Conservation (phyloP, 2,797 vertebrate genomes). For the Pteronotus mesoamericanus region DNA sequence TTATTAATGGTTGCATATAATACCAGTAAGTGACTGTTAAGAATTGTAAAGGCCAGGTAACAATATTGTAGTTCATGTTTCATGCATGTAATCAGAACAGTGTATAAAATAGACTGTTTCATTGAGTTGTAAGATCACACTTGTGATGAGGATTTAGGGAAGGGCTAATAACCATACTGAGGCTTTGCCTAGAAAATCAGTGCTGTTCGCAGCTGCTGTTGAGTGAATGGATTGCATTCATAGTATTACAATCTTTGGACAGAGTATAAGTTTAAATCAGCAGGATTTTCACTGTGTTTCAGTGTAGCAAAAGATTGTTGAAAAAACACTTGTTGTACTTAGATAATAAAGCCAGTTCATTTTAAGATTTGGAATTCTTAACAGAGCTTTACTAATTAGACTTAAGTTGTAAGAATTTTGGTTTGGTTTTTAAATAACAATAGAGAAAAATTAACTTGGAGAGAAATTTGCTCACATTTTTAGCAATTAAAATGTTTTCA, state of each 20-base stretch:
- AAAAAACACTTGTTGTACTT: conserved; percentile 21
- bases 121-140: conserved; percentile 48
- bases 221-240: conserved; percentile 66
- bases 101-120: background rate
- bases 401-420: background rate
- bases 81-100: background rate
- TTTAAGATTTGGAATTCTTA: background rate
- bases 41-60: background rate
- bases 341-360: background rate
- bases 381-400: background rate
- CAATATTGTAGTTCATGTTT: background rate
- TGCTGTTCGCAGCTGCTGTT: conserved; percentile 74
- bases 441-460: background rate
- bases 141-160: conserved; percentile 69
- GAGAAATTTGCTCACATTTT: background rate
- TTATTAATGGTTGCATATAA: background rate
- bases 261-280: conserved; percentile 27
- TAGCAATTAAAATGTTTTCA: background rate
- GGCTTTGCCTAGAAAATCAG: conserved; percentile 41
- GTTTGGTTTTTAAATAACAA: background rate
- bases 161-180: conserved; percentile 50
- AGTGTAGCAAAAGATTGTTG: conserved; percentile 31
- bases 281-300: conserved; percentile 47
- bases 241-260: conserved; percentile 63
- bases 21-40: background rate